Percentiles rank a stretch among this genome's conserved stretches.
phyloP scores from a whole-genome alignment of 2,888 invertebrate species.

The Griposia aprilina region DNA sequence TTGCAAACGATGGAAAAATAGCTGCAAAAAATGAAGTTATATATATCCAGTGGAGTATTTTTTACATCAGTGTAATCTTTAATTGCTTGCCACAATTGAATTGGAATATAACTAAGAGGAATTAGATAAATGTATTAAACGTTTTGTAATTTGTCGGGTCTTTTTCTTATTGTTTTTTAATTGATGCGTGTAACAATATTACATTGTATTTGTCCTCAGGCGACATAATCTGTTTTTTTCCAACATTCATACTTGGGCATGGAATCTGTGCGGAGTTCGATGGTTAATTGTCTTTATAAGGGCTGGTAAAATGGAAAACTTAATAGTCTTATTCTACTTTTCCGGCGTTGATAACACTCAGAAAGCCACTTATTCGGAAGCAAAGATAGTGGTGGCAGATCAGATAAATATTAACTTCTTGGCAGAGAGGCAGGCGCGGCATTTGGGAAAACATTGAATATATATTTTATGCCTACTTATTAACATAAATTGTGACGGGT shows the following conservation, averaged over 20 bases:
- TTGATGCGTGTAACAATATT: not conserved
- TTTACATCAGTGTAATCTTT: slow-evolving; percentile 11
- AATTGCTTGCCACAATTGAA: slow-evolving; percentile 1
- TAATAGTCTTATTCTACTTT: not conserved
- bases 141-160: not conserved
- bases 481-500: slow-evolving; percentile 49
- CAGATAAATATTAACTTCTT: slow-evolving; percentile 49
- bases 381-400: slow-evolving; percentile 22
- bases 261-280: not conserved
- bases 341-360: not conserved
- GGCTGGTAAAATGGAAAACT: not conserved
- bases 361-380: slow-evolving; percentile 8
- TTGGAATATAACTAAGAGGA: not conserved
- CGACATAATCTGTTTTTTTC: not conserved
- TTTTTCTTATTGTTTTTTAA: not conserved
- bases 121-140: not conserved
- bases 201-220: not conserved
- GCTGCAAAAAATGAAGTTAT: slow-evolving; percentile 35
- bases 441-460: slow-evolving; percentile 61
- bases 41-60: slow-evolving; percentile 18
- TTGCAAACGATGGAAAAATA: slow-evolving; percentile 59
- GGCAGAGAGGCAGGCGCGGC: slow-evolving; percentile 37
- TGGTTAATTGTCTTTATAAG: not conserved
- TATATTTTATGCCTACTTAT: slow-evolving; percentile 45
- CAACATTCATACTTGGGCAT: not conserved